Evolutionary conservation across 2,113 vertebrate genomes (phyloP), one percentile per base, ranked within the genome.

Genomic region (Malurus cyaneus): DNA sequence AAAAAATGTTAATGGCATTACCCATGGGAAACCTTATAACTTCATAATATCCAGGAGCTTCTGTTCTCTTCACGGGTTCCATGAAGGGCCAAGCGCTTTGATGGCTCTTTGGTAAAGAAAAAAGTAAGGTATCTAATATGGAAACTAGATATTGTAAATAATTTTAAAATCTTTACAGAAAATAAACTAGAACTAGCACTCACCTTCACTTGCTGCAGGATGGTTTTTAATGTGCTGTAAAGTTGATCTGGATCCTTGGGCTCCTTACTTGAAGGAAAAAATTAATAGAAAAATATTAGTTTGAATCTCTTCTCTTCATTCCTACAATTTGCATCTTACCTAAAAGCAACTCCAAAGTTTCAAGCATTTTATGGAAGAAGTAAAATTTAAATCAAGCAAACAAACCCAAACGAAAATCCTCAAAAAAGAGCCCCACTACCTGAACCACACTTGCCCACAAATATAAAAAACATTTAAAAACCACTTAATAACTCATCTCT

Each of bases 1-100:
- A 96, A 95, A 96, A 98, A 97, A 98, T 26, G 52, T 97, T 96
- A 97, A 97, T 96, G 95, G 88, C 87, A 98, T 94, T 99, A 99
- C 99, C 99, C 99, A 99, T 99, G 77, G 99, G 99, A 97, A 99
- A 99, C 96, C 99, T 98, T 96, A 99, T 99, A 94, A 99, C 99
- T 98, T 99, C 99, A 98, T 99, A 99, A 98, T 99, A 99, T 96
- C 99, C 99, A 53, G 99, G 99, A 80, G 99, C 99, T 96, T 99
- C 99, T 52, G 98, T 99, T 98, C 99, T 99, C 98, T 99, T 99
- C 97, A 99, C 99, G 11, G 99, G 99, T 97, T 99, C 99, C 99
- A 99, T 99, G 97, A 99, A 99, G 86, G 99, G 99, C 99, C 99
- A 99, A 95, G 99, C 99, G 73, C 99, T 99, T 98, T 98, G 99